Conservation (phyloP, 2,797 vertebrate species). For the Myripristis jacobus region DNA sequence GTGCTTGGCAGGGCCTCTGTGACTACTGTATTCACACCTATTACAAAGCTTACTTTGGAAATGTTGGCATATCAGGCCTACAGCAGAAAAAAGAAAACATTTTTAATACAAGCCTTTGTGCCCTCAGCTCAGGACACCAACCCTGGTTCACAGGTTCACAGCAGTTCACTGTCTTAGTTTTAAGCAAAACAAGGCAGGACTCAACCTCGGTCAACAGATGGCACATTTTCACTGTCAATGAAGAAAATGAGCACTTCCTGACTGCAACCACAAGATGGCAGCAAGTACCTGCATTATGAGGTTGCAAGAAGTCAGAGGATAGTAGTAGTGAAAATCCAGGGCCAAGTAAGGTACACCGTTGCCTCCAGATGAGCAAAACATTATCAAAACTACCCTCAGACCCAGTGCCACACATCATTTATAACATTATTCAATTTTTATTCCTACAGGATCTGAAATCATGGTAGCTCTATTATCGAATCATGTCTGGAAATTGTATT, state of each 20-base stretch:
- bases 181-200: background rate
- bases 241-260: background rate
- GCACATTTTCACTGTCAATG: slow-evolving; percentile 5
- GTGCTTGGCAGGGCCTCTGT: background rate
- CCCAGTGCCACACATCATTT: no score
- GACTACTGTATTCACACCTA: background rate
- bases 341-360: slow-evolving; percentile 12
- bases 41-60: background rate
- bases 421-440: background rate
- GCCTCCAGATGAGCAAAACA: slow-evolving; percentile 30
- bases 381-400: background rate
- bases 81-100: background rate
- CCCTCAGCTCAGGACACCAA: no score
- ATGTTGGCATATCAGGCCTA: background rate
- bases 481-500: background rate
- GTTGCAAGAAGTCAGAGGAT: background rate
- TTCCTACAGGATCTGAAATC: slow-evolving; percentile 4
- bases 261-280: slow-evolving; percentile 61
- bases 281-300: background rate
- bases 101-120: background rate
- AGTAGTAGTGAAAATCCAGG: background rate
- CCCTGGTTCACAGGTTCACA: background rate
- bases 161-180: background rate
- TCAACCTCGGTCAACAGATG: slow-evolving; percentile 27
- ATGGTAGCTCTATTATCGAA: background rate